Evolutionary conservation across 2,888 invertebrate genomes (phyloP).

Genomic region (Gisinianus flammeolus): DNA sequence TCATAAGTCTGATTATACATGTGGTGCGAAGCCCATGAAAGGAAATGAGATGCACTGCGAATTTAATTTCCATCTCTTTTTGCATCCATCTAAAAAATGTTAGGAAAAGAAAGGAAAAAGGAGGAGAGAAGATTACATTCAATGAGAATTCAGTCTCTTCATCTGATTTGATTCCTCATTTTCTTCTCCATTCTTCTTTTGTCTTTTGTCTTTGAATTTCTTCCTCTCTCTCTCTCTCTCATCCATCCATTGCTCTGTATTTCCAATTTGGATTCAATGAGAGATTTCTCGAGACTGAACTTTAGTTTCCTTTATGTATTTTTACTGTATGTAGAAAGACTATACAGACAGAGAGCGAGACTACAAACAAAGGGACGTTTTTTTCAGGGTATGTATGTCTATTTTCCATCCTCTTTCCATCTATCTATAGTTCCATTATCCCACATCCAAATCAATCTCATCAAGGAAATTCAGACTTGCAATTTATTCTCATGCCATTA

Average conservation of each 20-base stretch:
- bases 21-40: background rate
- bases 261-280: background rate
- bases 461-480: too few relatives aligned
- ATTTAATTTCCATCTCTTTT: constrained; percentile 30
- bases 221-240: constrained; percentile 2
- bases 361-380: too few relatives aligned
- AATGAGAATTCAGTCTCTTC: constrained; percentile 3
- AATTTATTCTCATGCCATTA: too few relatives aligned
- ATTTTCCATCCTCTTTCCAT: too few relatives aligned
- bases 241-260: too few relatives aligned
- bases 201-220: background rate
- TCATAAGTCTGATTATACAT: too few relatives aligned
- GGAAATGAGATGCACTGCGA: constrained; percentile 31
- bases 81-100: background rate
- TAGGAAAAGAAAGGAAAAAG: background rate
- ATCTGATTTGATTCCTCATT: constrained; percentile 9
- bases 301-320: background rate
- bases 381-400: too few relatives aligned
- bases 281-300: too few relatives aligned
- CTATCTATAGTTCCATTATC: too few relatives aligned
- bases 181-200: background rate
- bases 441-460: too few relatives aligned
- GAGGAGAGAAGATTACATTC: constrained; percentile 11
- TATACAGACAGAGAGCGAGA: background rate
- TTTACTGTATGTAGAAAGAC: background rate